Percentiles rank a stretch among this genome's conserved stretches.
phyloP scores from a whole-genome alignment of 2,797 vertebrate species.

The Oryzias dopingdopingensis region DNA sequence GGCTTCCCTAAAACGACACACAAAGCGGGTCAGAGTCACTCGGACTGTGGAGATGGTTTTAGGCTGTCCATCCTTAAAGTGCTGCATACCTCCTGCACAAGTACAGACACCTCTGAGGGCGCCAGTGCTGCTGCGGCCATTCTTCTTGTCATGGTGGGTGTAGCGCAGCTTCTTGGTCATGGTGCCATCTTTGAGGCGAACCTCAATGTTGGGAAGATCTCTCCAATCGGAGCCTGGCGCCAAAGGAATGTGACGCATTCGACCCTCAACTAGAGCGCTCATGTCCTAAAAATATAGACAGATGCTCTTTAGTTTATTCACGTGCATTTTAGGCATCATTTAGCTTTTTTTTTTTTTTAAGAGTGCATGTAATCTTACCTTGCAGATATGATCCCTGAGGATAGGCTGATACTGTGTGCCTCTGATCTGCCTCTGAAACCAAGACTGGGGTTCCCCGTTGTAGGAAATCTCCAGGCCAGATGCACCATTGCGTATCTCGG shows the following conservation, averaged over 20 bases:
- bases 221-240: conserved; percentile 96
- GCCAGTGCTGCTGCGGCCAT: conserved; percentile 84
- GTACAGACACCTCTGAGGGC: conserved; percentile 89
- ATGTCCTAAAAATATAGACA: conserved; percentile 81
- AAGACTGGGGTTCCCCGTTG: conserved; percentile 97
- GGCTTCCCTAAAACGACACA: conserved; percentile 72
- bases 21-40: neutral
- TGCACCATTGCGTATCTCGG: conserved; percentile 92
- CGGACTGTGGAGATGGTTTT: neutral
- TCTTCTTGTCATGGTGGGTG: conserved; percentile 87
- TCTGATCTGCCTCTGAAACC: conserved; percentile 97
- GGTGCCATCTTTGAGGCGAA: conserved; percentile 87
- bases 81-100: conserved; percentile 84
- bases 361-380: conserved; percentile 71
- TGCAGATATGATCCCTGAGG: conserved; percentile 96
- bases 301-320: too few relatives aligned
- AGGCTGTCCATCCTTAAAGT: neutral
- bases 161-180: conserved; percentile 89
- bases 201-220: conserved; percentile 94
- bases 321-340: too few relatives aligned
- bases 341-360: too few relatives aligned
- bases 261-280: conserved; percentile 92
- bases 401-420: conserved; percentile 96
- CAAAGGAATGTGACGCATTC: conserved; percentile 94
- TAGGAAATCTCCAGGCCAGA: conserved; percentile 90